Evolutionary conservation across 2,888 invertebrate species (phyloP).

Genomic region (Orgyia antiqua): DNA sequence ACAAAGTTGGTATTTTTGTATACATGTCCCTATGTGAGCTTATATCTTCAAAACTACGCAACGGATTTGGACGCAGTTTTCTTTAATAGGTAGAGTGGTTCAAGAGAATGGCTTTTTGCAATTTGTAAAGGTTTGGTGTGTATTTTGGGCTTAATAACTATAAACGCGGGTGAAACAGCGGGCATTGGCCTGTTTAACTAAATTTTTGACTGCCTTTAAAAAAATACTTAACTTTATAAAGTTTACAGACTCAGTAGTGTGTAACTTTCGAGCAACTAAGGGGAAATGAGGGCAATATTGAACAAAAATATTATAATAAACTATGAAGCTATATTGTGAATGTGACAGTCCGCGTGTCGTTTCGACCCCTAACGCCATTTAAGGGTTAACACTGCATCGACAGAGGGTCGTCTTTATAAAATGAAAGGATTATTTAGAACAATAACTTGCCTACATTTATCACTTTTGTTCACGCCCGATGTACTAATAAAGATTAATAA

Average conservation of each 20-base stretch:
- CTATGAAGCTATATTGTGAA: constrained; percentile 70
- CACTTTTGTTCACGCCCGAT: constrained; percentile 57
- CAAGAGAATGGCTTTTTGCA: too few species aligned
- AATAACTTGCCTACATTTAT: constrained; percentile 62
- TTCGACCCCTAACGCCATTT: constrained; percentile 49
- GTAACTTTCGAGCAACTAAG: constrained; percentile 27
- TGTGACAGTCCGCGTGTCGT: constrained; percentile 72
- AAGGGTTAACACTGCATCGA: constrained; percentile 55
- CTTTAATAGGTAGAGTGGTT: too few species aligned
- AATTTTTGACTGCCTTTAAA: too few species aligned
- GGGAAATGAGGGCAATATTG: constrained; percentile 58
- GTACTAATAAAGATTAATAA: constrained; percentile 54
- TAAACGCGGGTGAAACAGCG: too few species aligned
- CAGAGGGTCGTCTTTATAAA: constrained; percentile 66
- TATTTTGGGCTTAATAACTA: too few species aligned
- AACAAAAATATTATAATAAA: constrained; percentile 73
- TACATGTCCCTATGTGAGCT: too few species aligned
- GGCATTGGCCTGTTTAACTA: too few species aligned
- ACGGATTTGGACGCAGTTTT: too few species aligned
- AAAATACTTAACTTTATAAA: too few species aligned
- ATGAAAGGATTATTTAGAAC: constrained; percentile 66
- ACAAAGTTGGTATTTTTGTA: too few species aligned
- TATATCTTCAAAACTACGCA: too few species aligned
- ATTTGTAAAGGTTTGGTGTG: too few species aligned
- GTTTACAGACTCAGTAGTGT: constrained; percentile 25